Base-by-base conservation (phyloP, 2,888 invertebrate species). In the Loripinus fragilis region DNA sequence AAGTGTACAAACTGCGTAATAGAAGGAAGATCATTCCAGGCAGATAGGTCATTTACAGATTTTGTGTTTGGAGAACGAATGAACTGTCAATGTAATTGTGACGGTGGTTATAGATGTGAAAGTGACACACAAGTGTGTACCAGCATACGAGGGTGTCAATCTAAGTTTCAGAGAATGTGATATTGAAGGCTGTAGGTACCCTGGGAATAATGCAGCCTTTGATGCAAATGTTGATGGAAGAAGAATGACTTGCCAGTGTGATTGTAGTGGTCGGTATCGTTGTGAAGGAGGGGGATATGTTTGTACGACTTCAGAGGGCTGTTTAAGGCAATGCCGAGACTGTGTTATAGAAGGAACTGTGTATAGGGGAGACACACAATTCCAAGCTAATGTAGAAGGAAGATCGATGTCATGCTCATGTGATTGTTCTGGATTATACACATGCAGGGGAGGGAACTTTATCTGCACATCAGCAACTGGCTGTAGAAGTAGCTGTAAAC, bases 141-240 rank as follows among this genome's bases (percentile, higher is more conserved):
- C 0, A 28, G 68, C 7, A 7, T 23, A 0, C 42, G 52, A 12
- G 77, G 76, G n/a, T 80, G 80, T 30, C 71, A 70, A 3, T 65
- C 71, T n/a, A 74, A 67, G 15, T 89, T 88, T 48, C n/a, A 66
- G 74, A 41, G 65, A 78, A 45, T 89, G 89, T 65, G 75, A 77
- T 17, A 86, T 88, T 0, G 80, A 83, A 15, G 86, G 84, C 0
- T 76, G 78, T 25, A 76, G 71, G 25, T 78, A 80, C 60, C 70
- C 76, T 2, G 87, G 86, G 20, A 60, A 72, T 68, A 28, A 55
- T 0, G 48, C 48, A 33, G 23, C 69, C 0, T 81, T 85, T 25
- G 64, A 67, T 0, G 71, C 81, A 10, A 52, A 71, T 8, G 74
- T 76, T 1, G 79, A 74, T 1, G 75, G 78, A 5, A 69, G 75